Evolutionary conservation across 2,113 vertebrate species (phyloP).

Genomic region (Peromyscus polionotus): DNA sequence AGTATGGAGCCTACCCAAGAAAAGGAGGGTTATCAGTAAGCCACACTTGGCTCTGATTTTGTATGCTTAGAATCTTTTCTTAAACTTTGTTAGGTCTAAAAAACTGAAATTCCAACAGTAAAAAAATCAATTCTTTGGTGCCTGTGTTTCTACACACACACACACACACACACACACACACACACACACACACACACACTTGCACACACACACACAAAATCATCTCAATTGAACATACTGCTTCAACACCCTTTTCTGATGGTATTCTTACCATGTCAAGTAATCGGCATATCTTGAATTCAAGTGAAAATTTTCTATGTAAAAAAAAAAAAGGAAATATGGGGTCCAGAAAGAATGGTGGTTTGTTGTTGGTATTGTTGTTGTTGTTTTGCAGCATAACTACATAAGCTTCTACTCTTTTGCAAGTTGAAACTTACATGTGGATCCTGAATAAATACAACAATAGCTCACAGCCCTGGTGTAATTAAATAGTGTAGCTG

Average conservation of each 20-base stretch:
- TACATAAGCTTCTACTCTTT: background rate
- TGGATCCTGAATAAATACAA: background rate
- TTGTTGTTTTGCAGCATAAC: background rate
- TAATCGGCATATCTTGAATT: background rate
- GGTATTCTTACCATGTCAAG: background rate
- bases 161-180: background rate
- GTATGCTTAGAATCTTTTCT: background rate
- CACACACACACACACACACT: too few species aligned
- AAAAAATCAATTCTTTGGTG: background rate
- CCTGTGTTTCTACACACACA: background rate
- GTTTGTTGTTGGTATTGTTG: background rate
- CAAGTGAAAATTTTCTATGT: background rate
- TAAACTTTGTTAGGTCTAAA: background rate
- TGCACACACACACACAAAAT: background rate
- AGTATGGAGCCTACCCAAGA: background rate
- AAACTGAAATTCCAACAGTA: background rate
- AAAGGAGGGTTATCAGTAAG: background rate
- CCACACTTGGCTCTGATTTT: background rate
- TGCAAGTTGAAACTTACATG: background rate
- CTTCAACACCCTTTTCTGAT: background rate
- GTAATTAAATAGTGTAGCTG: background rate
- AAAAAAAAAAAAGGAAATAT: background rate
- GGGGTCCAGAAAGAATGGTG: background rate
- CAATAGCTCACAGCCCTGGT: background rate
- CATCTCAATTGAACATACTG: background rate